Base-by-base conservation (phyloP, 2,113 vertebrate species). In the Melanerpes formicivorus region DNA sequence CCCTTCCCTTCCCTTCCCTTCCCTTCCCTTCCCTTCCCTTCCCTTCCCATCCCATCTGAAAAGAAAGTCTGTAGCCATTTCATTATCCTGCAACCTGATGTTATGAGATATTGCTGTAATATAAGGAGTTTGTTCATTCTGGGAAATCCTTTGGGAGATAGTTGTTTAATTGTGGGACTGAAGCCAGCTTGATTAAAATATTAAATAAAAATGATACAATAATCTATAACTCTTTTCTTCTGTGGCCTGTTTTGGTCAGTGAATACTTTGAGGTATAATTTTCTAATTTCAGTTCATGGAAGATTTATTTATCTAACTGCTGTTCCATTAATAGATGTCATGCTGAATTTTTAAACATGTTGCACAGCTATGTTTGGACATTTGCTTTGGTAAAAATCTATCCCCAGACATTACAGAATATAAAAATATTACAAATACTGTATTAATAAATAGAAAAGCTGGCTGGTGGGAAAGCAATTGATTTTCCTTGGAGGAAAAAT, bases 201-300 rank as follows among this genome's bases (percentile, higher is more conserved):
- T 75, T 93, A 91, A 88, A 85, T 82, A 82, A 85, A 79, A 91
- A n/a, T 27, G 71, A 79, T 30, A 86, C 67, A 93, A 71, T 83
- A 86, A 88, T 58, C 48, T 44, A 32, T 72, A 89, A 80, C n/a
- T 72, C 54, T 63, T 75, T 79, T 89, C 60, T 86, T 37, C 32
- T 59, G 29, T 22, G 23, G 50, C 14, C 44, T 89, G 26, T 59
- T 91, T 72, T 55, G 12, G n/a, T 59, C 34, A 16, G 26, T 80
- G 54, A 76, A 77, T 73, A 67, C 10, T 64, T 80, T 14, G 23
- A 91, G 64, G 23, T 73, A 59, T 72, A 64, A 80, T 86, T 89
- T 87, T 91, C 69, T 76, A 67, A 84, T 95, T 75, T 89, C n/a
- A 16, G 48, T 69, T 75, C 48, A 54, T 12, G 37, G 48, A 83